Conservation (phyloP, 2,797 vertebrate species). For the Pachyuromys duprasi region DNA sequence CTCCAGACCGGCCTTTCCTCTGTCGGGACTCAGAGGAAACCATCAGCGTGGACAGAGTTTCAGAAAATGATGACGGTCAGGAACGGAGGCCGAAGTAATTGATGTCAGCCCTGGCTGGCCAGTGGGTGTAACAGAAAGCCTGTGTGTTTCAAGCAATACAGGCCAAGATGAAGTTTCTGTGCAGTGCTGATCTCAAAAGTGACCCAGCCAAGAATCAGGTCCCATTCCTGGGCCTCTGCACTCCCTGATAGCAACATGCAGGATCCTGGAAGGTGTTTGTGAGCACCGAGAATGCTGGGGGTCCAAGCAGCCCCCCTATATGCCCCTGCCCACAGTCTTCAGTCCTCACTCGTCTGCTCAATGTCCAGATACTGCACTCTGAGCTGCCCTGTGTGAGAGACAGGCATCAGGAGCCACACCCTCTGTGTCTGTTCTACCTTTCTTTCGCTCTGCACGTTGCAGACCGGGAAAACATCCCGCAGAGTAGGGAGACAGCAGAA, state of each 20-base stretch:
- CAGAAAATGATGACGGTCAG: background rate
- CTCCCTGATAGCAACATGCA: background rate
- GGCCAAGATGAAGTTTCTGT: background rate
- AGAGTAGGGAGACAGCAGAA: background rate
- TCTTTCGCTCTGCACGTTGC: background rate
- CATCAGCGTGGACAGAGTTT: background rate
- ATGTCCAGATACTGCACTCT: background rate
- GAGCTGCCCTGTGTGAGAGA: background rate
- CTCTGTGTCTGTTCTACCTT: background rate
- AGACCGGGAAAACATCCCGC: background rate
- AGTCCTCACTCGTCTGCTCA: no score
- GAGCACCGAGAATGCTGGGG: background rate
- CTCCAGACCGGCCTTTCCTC: background rate
- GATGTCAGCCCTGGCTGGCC: background rate
- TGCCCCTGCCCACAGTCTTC: no score
- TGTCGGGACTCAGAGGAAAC: background rate
- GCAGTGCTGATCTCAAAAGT: background rate
- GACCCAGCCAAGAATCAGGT: background rate
- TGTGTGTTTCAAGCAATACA: background rate
- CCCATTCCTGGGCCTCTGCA: fast-evolving
- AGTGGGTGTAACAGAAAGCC: background rate
- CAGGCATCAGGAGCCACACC: background rate
- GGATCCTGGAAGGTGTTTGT: background rate
- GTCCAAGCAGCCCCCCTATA: fast-evolving
- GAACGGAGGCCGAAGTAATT: background rate